phyloP scores from a whole-genome alignment of 1,140 invertebrate genomes.

The Heliconius nattereri region DNA sequence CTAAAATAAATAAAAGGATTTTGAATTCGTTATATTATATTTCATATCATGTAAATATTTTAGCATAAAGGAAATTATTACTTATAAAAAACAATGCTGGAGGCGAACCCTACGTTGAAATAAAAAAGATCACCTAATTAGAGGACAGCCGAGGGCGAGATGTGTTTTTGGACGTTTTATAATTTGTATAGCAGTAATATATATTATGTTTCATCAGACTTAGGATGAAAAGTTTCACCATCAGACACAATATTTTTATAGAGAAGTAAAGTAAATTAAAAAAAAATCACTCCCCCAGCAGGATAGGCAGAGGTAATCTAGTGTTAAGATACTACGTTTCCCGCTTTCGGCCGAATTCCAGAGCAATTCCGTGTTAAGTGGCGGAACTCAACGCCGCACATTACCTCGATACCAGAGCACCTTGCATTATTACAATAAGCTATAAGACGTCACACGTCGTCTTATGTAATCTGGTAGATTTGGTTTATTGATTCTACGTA shows the following conservation, averaged over 20 bases:
- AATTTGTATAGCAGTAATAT: not conserved
- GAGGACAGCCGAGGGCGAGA: not conserved
- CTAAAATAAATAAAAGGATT: not conserved
- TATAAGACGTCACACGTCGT: too few relatives aligned
- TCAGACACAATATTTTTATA: not conserved
- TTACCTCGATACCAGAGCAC: too few relatives aligned
- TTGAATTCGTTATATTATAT: not conserved
- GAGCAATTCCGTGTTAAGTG: too few relatives aligned
- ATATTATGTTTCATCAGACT: not conserved
- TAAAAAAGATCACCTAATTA: slow-evolving; percentile 8
- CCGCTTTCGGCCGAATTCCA: too few relatives aligned
- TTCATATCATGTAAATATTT: not conserved
- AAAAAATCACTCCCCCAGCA: too few relatives aligned
- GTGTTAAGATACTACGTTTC: too few relatives aligned
- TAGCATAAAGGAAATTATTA: not conserved
- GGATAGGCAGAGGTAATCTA: too few relatives aligned
- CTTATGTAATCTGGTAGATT: too few relatives aligned
- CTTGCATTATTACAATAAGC: too few relatives aligned
- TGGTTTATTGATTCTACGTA: too few relatives aligned
- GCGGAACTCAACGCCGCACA: too few relatives aligned
- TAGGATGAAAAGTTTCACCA: not conserved
- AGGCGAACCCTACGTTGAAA: not conserved
- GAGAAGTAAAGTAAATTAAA: too few relatives aligned
- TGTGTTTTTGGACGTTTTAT: not conserved
- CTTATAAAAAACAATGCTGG: not conserved